Evolutionary conservation across 1,140 invertebrate species (phyloP).

Genomic region (Caenorhabditis elegans): DNA sequence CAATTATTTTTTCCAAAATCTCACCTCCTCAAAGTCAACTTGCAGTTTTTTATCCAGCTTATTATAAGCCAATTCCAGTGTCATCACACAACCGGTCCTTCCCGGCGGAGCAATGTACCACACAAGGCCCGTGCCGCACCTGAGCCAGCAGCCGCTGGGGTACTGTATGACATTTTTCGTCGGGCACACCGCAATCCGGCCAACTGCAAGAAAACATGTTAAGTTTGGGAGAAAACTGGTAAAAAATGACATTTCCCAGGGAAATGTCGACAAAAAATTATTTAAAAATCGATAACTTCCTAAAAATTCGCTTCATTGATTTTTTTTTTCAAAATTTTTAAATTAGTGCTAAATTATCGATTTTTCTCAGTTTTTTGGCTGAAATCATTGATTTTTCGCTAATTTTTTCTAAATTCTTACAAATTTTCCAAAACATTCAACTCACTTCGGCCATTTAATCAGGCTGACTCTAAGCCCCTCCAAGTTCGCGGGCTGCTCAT

Average conservation of each 20-base stretch:
- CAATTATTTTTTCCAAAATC: too few species aligned
- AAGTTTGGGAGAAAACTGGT: not conserved
- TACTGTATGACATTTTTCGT: not conserved
- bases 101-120: slow-evolving; percentile 84
- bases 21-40: slow-evolving; percentile 2
- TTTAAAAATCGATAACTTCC: too few species aligned
- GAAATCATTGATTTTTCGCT: too few species aligned
- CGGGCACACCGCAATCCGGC: not conserved
- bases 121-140: slow-evolving; percentile 71
- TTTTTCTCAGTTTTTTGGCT: too few species aligned
- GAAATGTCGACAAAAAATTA: too few species aligned
- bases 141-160: not conserved
- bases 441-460: slow-evolving; percentile 21
- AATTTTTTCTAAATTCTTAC: too few species aligned
- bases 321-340: too few species aligned
- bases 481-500: not conserved
- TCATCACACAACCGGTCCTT: slow-evolving; percentile 75
- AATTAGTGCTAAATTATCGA: too few species aligned
- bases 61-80: not conserved
- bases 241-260: too few species aligned
- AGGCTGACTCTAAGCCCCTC: not conserved
- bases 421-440: too few species aligned
- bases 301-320: too few species aligned
- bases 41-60: not conserved
- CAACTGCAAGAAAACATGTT: not conserved